These are phyloP conservation scores for Epizoanthus stellaris DNA, from an alignment of 92 coral and sea anemone genomes.

Conservation along the genomic window DNA sequence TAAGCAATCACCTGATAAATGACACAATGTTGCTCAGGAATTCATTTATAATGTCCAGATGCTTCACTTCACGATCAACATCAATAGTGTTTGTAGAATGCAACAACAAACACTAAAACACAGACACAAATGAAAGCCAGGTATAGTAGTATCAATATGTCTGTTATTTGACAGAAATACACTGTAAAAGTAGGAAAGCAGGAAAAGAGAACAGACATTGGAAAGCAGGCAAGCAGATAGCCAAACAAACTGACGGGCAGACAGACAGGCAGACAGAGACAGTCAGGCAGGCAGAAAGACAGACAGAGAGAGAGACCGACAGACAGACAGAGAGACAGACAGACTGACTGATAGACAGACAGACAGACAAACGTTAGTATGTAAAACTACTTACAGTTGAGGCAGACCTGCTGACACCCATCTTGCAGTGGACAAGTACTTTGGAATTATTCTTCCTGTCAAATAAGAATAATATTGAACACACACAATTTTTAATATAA, in stretches of 20 bases:
- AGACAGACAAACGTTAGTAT: background rate
- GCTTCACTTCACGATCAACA: too few relatives aligned
- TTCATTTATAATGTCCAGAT: background rate
- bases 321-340: background rate
- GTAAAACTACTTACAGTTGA: slow-evolving; percentile 74
- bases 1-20: slow-evolving; percentile 85
- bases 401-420: slow-evolving; percentile 98
- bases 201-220: too few relatives aligned
- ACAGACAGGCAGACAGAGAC: background rate
- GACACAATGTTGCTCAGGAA: background rate
- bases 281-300: too few relatives aligned
- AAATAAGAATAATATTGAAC: background rate
- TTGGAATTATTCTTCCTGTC: slow-evolving; percentile 79
- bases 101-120: background rate
- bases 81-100: background rate
- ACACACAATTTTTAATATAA: background rate
- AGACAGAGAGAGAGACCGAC: too few relatives aligned
- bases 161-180: too few relatives aligned
- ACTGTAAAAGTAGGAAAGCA: too few relatives aligned
- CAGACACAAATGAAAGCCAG: too few relatives aligned
- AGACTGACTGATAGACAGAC: background rate
- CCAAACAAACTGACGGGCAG: background rate
- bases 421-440: slow-evolving; percentile 93
- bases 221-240: too few relatives aligned
- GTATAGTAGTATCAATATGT: too few relatives aligned